Percentiles rank a stretch among this genome's conserved stretches.
Evolutionary conservation across 2,113 vertebrate genomes (phyloP).

Genomic region (Gallinago paraguaiae): DNA sequence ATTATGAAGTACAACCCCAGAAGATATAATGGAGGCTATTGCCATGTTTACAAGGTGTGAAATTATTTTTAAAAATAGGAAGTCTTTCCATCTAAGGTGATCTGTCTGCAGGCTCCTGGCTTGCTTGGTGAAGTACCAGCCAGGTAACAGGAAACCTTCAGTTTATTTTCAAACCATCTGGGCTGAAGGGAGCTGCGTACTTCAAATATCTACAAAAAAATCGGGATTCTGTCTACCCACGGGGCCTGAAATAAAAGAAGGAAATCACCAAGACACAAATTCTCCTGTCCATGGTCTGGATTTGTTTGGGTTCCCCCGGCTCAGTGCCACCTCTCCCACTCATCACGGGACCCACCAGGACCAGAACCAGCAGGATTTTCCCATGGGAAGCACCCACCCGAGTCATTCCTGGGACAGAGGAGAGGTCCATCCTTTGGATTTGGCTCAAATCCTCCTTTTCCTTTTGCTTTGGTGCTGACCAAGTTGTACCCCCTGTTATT

Average conservation of each 20-base stretch:
- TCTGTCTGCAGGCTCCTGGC: not conserved
- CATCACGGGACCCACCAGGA: not conserved
- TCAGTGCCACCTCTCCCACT: not conserved
- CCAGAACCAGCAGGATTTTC: not conserved
- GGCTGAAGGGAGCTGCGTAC: not conserved
- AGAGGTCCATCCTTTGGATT: not conserved
- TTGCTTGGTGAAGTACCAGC: not conserved
- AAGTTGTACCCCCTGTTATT: no score
- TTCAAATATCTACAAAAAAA: not conserved
- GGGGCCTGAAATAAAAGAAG: not conserved
- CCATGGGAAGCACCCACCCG: not conserved
- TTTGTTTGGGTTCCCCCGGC: not conserved
- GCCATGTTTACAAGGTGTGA: not conserved
- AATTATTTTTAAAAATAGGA: not conserved
- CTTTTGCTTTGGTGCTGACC: not conserved
- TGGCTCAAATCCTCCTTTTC: not conserved
- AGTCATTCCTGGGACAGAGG: no score
- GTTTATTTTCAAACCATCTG: not conserved
- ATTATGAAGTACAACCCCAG: not conserved
- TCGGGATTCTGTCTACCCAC: not conserved
- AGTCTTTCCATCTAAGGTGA: not conserved
- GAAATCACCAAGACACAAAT: not conserved
- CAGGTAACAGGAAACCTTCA: not conserved
- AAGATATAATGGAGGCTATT: not conserved
- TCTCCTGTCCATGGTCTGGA: not conserved